Conservation (phyloP, 2,888 invertebrate species). For the Metellina segmentata region DNA sequence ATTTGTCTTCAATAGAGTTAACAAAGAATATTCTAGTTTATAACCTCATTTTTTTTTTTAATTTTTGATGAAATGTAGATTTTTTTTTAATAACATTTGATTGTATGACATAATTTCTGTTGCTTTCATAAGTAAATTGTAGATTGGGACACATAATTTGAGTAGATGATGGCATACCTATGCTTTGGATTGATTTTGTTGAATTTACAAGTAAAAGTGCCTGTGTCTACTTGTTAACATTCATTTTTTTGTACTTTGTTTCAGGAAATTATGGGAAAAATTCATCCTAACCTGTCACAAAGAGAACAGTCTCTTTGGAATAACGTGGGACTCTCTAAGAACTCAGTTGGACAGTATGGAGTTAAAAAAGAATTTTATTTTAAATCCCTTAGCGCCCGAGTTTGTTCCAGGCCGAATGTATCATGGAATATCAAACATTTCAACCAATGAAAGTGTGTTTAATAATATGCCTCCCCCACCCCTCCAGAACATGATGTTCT, state of each 20-base stretch:
- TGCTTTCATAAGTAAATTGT: too few relatives aligned
- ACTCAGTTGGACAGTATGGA: slow-evolving; percentile 88
- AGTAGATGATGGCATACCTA: too few relatives aligned
- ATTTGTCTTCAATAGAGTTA: too few relatives aligned
- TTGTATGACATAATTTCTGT: too few relatives aligned
- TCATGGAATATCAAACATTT: slow-evolving; percentile 49
- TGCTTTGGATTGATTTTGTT: not conserved
- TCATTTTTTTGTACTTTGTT: slow-evolving; percentile 4
- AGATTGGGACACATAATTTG: too few relatives aligned
- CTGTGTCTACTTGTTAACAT: too few relatives aligned
- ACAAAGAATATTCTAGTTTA: too few relatives aligned
- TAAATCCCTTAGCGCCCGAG: slow-evolving; percentile 91
- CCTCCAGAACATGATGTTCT: slow-evolving; percentile 42
- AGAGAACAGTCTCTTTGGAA: slow-evolving; percentile 87
- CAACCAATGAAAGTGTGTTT: slow-evolving; percentile 33
- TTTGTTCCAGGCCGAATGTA: slow-evolving; percentile 85
- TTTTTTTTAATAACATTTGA: too few relatives aligned
- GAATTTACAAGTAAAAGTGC: too few relatives aligned
- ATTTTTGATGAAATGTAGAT: too few relatives aligned
- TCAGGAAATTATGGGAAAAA: slow-evolving; percentile 89
- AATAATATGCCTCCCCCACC: slow-evolving; percentile 34
- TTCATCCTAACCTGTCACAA: slow-evolving; percentile 88
- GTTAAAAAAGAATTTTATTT: slow-evolving; percentile 87
- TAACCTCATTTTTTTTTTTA: too few relatives aligned
- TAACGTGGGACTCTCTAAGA: slow-evolving; percentile 86